Evolutionary conservation across 2,113 vertebrate genomes (phyloP).

Genomic region (Cynoglossus semilaevis): DNA sequence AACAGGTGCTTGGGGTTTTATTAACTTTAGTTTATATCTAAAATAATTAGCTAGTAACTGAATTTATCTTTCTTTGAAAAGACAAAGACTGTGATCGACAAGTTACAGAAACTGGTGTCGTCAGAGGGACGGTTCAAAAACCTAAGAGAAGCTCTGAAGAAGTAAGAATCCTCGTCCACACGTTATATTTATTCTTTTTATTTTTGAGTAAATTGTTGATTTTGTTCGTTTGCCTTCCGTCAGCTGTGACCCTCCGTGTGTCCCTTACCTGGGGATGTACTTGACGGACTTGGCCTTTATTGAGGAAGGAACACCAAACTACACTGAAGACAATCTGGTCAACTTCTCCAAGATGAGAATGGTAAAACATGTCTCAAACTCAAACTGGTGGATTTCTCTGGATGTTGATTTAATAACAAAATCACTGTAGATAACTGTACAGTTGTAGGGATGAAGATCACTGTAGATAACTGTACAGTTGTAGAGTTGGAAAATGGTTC

Average conservation of each 20-base stretch:
- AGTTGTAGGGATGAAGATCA: too few species aligned
- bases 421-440: too few species aligned
- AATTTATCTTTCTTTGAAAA: not conserved
- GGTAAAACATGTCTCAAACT: slow-evolving; percentile 35
- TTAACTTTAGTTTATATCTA: too few species aligned
- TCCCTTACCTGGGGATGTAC: slow-evolving; percentile 99
- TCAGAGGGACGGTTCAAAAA: slow-evolving; percentile 98
- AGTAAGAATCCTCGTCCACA: slow-evolving; percentile 74
- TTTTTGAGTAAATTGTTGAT: not conserved
- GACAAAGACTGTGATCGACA: slow-evolving; percentile 96
- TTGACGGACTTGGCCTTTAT: slow-evolving; percentile 98
- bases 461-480: too few species aligned
- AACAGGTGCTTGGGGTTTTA: slow-evolving; percentile 82
- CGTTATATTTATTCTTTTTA: not conserved
- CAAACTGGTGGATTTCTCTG: too few species aligned
- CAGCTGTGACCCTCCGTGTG: slow-evolving; percentile 96
- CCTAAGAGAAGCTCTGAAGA: slow-evolving; percentile 94
- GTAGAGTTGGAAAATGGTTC: too few species aligned
- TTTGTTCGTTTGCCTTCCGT: not conserved
- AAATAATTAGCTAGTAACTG: too few species aligned
- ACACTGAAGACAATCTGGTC: slow-evolving; percentile 94
- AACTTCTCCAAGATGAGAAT: slow-evolving; percentile 99
- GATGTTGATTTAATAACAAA: too few species aligned
- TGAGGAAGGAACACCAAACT: slow-evolving; percentile 96
- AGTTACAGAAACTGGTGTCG: slow-evolving; percentile 95